Percentiles rank a stretch among this genome's conserved stretches.
phyloP scores from a whole-genome alignment of 1,140 invertebrate species.

The Drosophila obscura region DNA sequence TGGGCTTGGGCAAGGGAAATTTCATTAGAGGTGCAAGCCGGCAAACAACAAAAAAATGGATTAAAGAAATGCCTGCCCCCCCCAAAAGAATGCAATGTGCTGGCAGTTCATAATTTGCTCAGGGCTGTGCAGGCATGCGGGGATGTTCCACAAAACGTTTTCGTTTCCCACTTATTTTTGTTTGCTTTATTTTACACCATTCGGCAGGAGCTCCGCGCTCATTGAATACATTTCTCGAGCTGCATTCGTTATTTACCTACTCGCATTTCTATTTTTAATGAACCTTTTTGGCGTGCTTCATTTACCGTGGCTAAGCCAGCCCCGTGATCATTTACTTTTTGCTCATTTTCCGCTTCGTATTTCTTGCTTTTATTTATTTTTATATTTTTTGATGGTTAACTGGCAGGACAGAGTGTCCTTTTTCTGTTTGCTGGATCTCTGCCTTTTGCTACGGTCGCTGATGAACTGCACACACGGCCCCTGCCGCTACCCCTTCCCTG shows the following conservation, averaged over 20 bases:
- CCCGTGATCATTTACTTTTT: constrained; percentile 45
- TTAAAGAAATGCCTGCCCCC: neutral
- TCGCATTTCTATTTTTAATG: constrained; percentile 39
- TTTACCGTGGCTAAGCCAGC: constrained; percentile 29
- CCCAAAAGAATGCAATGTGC: constrained; percentile 19
- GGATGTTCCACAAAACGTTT: neutral
- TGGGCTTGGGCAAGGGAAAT: constrained; percentile 16
- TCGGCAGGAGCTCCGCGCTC: neutral
- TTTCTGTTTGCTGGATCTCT: constrained; percentile 25
- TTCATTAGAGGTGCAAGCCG: constrained; percentile 22
- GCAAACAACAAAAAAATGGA: neutral
- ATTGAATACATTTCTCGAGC: neutral
- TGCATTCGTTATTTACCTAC: neutral
- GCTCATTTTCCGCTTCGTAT: constrained; percentile 1
- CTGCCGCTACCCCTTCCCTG: neutral
- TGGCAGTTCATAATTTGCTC: constrained; percentile 29
- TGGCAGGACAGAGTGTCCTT: constrained; percentile 8
- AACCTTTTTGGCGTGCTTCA: constrained; percentile 31
- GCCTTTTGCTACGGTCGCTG: constrained; percentile 73
- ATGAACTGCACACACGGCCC: constrained; percentile 69
- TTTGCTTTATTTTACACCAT: neutral
- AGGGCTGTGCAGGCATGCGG: constrained; percentile 16
- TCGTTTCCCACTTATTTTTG: neutral
- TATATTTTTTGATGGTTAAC: constrained; percentile 16
- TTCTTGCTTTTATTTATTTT: neutral